Conservation (phyloP, 1,140 invertebrate species). For the Cotesia typhae region DNA sequence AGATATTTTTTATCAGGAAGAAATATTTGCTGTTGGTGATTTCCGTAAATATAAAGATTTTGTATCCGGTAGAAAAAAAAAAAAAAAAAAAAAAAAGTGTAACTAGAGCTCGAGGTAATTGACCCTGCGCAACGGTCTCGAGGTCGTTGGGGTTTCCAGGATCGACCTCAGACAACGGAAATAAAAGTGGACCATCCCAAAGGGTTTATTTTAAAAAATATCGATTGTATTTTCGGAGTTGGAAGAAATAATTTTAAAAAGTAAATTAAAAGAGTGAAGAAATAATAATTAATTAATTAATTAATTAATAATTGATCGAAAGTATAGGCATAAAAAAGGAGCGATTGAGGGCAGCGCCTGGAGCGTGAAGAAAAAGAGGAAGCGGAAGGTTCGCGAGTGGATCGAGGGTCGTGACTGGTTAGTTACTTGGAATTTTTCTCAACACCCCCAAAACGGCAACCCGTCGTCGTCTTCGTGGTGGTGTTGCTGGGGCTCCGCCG, state of each 20-base stretch:
- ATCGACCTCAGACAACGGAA: constrained; percentile 26
- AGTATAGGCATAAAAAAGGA: constrained; percentile 40
- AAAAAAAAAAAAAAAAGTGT: no score
- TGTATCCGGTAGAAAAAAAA: no score
- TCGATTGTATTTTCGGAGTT: no score
- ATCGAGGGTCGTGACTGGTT: constrained; percentile 58
- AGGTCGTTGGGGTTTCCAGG: constrained; percentile 43
- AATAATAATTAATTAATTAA: no score
- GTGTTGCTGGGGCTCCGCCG: constrained; percentile 63
- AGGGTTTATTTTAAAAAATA: no score
- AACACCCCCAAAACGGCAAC: constrained; percentile 67
- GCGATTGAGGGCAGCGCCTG: constrained; percentile 57
- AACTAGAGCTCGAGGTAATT: constrained; percentile 50
- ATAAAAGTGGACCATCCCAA: constrained; percentile 22
- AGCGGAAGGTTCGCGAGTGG: constrained; percentile 52
- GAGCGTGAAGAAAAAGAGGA: constrained; percentile 46
- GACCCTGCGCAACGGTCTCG: constrained; percentile 59
- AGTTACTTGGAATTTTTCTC: constrained; percentile 61
- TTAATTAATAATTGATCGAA: neutral
- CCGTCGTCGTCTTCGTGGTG: constrained; percentile 58
- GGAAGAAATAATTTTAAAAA: no score
- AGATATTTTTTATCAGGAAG: no score
- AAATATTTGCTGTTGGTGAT: no score
- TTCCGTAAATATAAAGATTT: no score
- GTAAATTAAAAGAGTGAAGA: no score